A percentile compares a stretch with the other conserved stretches of the same genome.
Conservation (phyloP, 2,888 invertebrate species). For the Lumbricus terrestris region DNA sequence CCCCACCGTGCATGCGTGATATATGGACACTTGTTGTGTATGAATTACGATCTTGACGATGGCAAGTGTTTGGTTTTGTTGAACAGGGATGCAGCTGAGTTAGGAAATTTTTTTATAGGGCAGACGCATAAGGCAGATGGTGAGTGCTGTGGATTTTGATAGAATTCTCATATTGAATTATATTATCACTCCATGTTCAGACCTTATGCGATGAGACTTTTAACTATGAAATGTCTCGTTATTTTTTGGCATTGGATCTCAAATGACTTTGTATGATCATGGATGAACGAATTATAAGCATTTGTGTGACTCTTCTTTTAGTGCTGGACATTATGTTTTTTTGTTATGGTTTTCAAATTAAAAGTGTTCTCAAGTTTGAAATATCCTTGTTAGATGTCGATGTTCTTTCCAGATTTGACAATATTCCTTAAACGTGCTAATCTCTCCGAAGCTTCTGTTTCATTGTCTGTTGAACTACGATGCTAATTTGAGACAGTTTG, state of each 20-base stretch:
- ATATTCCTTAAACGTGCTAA: not conserved
- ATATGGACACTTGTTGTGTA: no score
- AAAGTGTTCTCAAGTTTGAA: not conserved
- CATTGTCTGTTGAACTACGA: not conserved
- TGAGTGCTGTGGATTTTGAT: not conserved
- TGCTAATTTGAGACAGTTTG: not conserved
- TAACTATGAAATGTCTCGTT: not conserved
- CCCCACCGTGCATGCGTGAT: no score
- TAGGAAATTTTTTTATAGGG: not conserved
- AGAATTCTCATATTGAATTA: not conserved
- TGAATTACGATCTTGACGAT: not conserved
- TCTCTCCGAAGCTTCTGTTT: not conserved
- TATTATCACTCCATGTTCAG: not conserved
- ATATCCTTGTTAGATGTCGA: not conserved
- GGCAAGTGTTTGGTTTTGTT: not conserved
- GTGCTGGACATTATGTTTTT: not conserved
- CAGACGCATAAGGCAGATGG: no score
- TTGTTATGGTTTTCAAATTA: not conserved
- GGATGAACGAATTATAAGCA: not conserved
- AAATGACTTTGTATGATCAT: not conserved
- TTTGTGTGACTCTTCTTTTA: not conserved
- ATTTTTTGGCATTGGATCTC: not conserved
- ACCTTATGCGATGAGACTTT: not conserved
- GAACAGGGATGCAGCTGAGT: not conserved
- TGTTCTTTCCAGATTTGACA: not conserved